Evolutionary conservation across 1,140 invertebrate genomes (phyloP), one percentile per base, ranked within the genome.

Genomic region (Armadillidium nasatum): DNA sequence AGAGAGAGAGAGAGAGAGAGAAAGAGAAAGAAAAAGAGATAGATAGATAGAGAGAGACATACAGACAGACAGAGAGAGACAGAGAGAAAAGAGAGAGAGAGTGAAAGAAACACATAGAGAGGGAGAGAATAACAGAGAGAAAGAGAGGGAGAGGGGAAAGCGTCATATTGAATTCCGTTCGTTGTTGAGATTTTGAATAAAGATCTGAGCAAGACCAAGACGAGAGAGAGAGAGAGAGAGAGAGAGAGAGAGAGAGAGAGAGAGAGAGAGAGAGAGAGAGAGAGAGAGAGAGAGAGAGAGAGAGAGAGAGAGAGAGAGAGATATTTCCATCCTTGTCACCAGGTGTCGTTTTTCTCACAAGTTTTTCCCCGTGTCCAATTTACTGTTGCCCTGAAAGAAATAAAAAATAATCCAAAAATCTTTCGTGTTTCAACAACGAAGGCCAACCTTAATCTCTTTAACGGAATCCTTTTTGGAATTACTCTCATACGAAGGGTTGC

Each of bases 151-250:
- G 50, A 60, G 50, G 7, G 50, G 3, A 7, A 60, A 7, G 7
- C 50, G 50, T 60, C 50, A 60, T 60, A 60, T 60, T 60, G 50
- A 60, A 60, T 60, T 60, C 50, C 50, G 19, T 60, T 33, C 33
- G 33, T 33, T 33, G 33, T 33, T 33, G 2, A 33, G 33, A 6
- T 6, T 33, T 15, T 60, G 11, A 60, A 19, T 19, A 19, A 19
- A 60, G 50, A 19, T 19, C 50, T 60, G 19, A 19, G 50, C 50
- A 15, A 60, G 50, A 19, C 50, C 50, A 19, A 60, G 1, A 7
- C 50, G 50, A 60, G 7, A 13, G n/a, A 19, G 11, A 13, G 50
- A 1, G 11, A 60, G 50, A 60, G 50, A 19, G 50, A 60, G n/a
- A 19, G 11, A 13, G 50, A 1, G 11, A 60, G 50, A 60, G 50